Percentiles rank a stretch among this genome's conserved stretches.
Conservation (phyloP, 2,113 vertebrate species). For the Euleptes europaea region DNA sequence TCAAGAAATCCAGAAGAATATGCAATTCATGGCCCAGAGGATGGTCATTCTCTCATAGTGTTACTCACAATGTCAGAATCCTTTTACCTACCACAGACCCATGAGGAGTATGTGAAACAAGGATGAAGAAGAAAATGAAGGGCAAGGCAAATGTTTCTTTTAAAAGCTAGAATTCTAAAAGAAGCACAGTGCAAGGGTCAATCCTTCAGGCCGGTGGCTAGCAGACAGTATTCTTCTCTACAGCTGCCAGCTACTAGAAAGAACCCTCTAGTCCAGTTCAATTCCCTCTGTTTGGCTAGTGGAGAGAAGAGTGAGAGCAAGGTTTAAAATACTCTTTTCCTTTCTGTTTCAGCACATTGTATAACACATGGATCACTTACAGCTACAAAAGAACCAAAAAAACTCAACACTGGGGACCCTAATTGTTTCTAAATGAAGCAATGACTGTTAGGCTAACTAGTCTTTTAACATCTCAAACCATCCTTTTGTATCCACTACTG, state of each 20-base stretch:
- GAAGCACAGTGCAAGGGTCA: not conserved
- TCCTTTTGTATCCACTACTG: not conserved
- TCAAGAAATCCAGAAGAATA: not conserved
- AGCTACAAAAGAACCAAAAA: not conserved
- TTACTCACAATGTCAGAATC: not conserved
- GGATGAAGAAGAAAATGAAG: not conserved
- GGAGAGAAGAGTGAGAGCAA: not conserved
- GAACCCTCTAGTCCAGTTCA: not conserved
- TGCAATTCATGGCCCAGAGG: not conserved
- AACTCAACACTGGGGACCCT: not conserved
- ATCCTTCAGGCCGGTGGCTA: no score
- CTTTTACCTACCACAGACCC: not conserved
- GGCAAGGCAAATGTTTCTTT: not conserved
- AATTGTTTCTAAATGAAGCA: not conserved
- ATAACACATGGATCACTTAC: not conserved
- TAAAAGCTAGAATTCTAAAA: not conserved
- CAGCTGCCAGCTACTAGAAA: not conserved
- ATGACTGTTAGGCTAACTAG: not conserved
- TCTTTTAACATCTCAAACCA: not conserved
- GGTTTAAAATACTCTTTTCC: not conserved
- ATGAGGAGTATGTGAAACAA: not conserved
- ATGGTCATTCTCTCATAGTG: not conserved
- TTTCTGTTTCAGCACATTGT: not conserved
- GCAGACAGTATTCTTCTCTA: no score
- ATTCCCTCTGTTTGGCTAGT: not conserved